A percentile compares a stretch with the other conserved stretches of the same genome.
phyloP scores from a whole-genome alignment of 2,888 invertebrate species.

The Acanthosepion esculentum region DNA sequence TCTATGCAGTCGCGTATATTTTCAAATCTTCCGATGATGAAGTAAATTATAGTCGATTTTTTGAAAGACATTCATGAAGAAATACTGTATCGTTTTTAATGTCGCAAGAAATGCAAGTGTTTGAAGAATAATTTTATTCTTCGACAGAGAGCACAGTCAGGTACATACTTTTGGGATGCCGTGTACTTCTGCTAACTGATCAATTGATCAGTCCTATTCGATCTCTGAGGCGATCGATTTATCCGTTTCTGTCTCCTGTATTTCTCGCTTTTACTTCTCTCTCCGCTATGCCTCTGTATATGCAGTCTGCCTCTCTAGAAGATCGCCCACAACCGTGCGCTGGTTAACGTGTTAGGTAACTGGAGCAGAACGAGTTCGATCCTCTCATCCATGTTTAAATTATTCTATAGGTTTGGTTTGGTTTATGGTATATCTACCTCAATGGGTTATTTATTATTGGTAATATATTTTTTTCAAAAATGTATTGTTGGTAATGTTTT shows the following conservation, averaged over 20 bases:
- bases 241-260: not conserved
- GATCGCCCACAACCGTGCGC: not conserved
- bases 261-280: not conserved
- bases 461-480: too few species aligned
- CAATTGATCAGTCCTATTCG: not conserved
- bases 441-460: too few species aligned
- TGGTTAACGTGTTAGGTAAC: not conserved
- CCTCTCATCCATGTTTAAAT: not conserved
- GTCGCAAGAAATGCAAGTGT: not conserved
- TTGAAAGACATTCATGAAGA: too few species aligned
- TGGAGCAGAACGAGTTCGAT: not conserved
- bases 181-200: not conserved
- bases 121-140: not conserved
- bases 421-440: too few species aligned
- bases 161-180: not conserved
- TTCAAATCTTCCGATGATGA: too few species aligned
- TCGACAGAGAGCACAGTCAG: not conserved
- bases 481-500: too few species aligned
- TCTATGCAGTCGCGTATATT: too few species aligned
- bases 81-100: not conserved
- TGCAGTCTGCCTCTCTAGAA: not conserved
- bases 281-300: too few species aligned
- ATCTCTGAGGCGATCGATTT: not conserved
- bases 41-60: too few species aligned
- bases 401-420: too few species aligned